These are phyloP conservation scores for Corvus moneduloides DNA, from an alignment of 2,113 vertebrate genomes.

Conservation along the genomic window DNA sequence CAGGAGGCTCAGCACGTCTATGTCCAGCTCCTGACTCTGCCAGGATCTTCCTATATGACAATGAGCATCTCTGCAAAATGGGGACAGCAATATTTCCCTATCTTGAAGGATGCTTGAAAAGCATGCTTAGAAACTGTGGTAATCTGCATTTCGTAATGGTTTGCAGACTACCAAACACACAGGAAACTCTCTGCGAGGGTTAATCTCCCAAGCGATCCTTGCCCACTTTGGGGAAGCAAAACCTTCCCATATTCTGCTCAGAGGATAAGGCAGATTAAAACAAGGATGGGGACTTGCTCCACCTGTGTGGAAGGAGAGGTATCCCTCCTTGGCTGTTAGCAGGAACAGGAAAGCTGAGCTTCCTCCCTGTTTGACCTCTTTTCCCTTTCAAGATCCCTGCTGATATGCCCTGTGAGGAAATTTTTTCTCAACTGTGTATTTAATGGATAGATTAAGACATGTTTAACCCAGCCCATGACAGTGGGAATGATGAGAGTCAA, in stretches of 20 bases:
- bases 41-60: background rate
- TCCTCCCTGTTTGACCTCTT: constrained; percentile 30
- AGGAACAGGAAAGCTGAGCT: constrained; percentile 13
- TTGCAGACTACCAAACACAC: constrained; percentile 6
- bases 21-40: background rate
- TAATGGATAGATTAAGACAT: constrained; percentile 23
- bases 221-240: background rate
- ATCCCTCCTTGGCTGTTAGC: constrained; percentile 23
- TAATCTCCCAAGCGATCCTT: constrained; percentile 1
- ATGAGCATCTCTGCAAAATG: background rate
- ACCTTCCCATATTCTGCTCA: background rate
- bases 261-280: constrained; percentile 29
- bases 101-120: background rate
- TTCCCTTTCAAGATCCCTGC: constrained; percentile 9
- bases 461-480: background rate
- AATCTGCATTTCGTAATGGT: background rate
- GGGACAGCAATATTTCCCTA: background rate
- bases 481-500: constrained; percentile 15
- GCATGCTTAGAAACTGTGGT: background rate
- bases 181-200: background rate
- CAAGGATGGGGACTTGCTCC: background rate
- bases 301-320: constrained; percentile 31
- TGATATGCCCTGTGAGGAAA: constrained; percentile 35
- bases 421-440: constrained; percentile 11
- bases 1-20: rapidly evolving